A percentile compares a stretch with the other conserved stretches of the same genome.
Evolutionary conservation across 2,888 invertebrate genomes (phyloP).

Genomic region (Chorisops tibialis): DNA sequence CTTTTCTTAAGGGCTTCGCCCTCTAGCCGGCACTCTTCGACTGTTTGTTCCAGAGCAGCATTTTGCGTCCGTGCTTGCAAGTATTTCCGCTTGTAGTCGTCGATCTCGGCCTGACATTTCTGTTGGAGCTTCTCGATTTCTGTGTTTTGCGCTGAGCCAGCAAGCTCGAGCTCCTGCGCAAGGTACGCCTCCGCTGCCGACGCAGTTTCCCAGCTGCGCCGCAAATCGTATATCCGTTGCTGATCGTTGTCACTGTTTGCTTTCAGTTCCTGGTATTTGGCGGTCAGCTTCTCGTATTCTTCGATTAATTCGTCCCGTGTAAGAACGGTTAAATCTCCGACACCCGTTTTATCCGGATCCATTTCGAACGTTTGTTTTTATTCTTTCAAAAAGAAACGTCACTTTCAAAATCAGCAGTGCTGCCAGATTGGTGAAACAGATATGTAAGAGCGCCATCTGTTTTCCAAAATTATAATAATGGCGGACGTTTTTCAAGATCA

Average conservation of each 20-base stretch:
- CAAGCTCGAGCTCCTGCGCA: slow-evolving; percentile 44
- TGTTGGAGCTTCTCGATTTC: slow-evolving; percentile 19
- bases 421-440: neutral
- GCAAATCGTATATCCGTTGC: slow-evolving; percentile 47
- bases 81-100: slow-evolving; percentile 28
- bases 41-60: slow-evolving; percentile 4
- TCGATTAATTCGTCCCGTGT: slow-evolving; percentile 44
- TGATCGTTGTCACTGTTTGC: slow-evolving; percentile 42
- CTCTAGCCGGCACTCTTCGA: slow-evolving; percentile 16
- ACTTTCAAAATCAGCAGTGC: neutral
- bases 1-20: slow-evolving; percentile 9
- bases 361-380: slow-evolving; percentile 27
- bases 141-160: slow-evolving; percentile 3
- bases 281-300: slow-evolving; percentile 43
- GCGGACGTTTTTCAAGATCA: neutral
- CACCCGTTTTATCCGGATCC: slow-evolving; percentile 38
- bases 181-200: slow-evolving; percentile 44
- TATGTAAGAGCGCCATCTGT: neutral
- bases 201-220: slow-evolving; percentile 45
- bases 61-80: neutral
- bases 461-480: neutral
- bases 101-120: slow-evolving; percentile 27
- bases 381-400: slow-evolving; percentile 2
- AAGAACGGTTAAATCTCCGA: slow-evolving; percentile 23
- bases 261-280: slow-evolving; percentile 41